Conservation (phyloP, 2,888 invertebrate genomes). For the Protonemura montana region DNA sequence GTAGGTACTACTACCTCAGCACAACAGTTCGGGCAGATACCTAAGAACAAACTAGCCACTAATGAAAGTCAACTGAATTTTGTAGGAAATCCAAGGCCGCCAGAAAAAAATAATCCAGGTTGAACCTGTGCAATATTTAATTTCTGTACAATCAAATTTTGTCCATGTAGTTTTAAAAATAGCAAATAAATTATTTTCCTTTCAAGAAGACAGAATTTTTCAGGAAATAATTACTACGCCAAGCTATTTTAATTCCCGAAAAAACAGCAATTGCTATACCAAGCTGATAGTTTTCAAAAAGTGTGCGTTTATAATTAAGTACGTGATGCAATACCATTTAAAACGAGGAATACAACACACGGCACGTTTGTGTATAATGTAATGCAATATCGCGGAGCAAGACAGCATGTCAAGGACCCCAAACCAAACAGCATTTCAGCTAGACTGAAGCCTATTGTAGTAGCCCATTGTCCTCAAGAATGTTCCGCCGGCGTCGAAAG, state of each 20-base stretch:
- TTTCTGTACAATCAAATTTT: neutral
- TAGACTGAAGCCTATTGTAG: neutral
- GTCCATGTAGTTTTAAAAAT: neutral
- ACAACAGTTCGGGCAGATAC: no score
- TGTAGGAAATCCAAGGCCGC: no score
- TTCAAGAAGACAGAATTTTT: neutral
- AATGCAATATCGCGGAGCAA: conserved; percentile 4
- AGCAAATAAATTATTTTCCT: neutral
- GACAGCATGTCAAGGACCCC: conserved; percentile 32
- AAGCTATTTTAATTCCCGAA: neutral
- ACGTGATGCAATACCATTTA: conserved; percentile 26
- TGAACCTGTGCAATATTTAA: no score
- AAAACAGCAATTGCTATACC: neutral
- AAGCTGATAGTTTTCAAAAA: neutral
- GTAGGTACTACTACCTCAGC: no score
- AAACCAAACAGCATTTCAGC: conserved; percentile 3
- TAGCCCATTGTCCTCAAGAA: conserved; percentile 35
- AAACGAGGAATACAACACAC: neutral
- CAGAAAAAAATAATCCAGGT: no score
- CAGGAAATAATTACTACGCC: neutral
- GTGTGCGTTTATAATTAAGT: conserved; percentile 15
- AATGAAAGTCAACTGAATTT: no score
- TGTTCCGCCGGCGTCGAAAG: conserved; percentile 28
- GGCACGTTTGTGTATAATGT: neutral
- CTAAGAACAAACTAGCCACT: no score